Evolutionary conservation across 2,888 invertebrate genomes (phyloP), one percentile per base, ranked within the genome.

Genomic region (Criorhina ranunculi): DNA sequence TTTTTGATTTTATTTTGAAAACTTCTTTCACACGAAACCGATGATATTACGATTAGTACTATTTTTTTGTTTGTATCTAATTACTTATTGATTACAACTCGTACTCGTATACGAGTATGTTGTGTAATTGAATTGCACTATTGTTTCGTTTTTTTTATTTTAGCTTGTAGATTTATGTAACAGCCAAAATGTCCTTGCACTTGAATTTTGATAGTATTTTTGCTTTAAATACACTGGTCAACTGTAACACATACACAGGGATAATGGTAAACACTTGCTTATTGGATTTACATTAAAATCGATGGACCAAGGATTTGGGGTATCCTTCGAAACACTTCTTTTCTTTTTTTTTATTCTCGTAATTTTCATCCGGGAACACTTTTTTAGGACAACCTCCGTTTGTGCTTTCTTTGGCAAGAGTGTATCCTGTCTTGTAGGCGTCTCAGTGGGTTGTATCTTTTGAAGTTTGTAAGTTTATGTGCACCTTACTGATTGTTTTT

Each of bases 101-200:
- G n/a, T n/a, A n/a, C n/a, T n/a, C n/a, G 42, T 62, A 42, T 8
- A 33, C n/a, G n/a, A n/a, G n/a, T n/a, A 24, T 59, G 64, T 85
- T 75, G 70, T 80, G 70, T 66, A 79, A 79, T 79, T 77, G 46
- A 79, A 75, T 67, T 69, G 24, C 24, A 42, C 35, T 49, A 9
- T 33, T 24, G 35, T 33, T 35, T 33, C 17, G 37, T 40, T 62
- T 8, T 37, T 15, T 7, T 64, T 9, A 11, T 24, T 15, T 40
- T 51, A 4, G 5, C 2, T 35, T 31, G 17, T 46, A 15, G 70
- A n/a, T 81, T 75, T 81, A 76, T 81, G 75, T 81, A 81, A 81
- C 69, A 55, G 15, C 44, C 42, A 15, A 44, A 42, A 80, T 75
- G 75, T 62, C 83, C 85, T 85, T 85, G 80, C 76, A 80, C 85